Base-by-base conservation (phyloP, 2,888 invertebrate species). In the Alloscopus bannaensis region DNA sequence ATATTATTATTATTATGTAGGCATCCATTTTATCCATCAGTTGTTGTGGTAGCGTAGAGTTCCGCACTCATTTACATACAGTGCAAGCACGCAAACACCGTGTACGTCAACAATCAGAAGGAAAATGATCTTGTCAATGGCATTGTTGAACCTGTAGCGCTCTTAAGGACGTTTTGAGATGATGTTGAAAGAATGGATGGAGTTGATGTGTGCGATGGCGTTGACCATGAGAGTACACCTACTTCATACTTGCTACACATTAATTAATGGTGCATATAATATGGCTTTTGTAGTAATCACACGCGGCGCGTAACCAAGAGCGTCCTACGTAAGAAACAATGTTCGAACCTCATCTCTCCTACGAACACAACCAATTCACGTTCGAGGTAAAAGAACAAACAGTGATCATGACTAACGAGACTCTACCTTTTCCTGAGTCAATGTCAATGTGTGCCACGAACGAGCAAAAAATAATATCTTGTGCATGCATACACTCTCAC, bases 131-230 rank as follows among this genome's bases (percentile, higher is more conserved):
- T 65, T 65, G 73, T 62, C 75, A 80, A 69, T 70, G 80, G 70
- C 80, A 72, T 72, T 77, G 81, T 81, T 81, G 76, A 81, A 81
- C 81, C 77, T 81, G 81, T 81, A 75, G 28, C 55, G 69, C 26
- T 76, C 55, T 59, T 71, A 77, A 81, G 81, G 81, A 62, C 81
- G 64, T 26, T 50, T 59, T 59, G 45, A 29, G n/a, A 26, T 28
- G 28, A 59, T 50, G 50, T 68, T 60, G 29, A 59, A 45, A 47
- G 62, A 69, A 55, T 69, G 45, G n/a, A n/a, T n/a, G n/a, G 36
- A 13, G 8, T 8, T 45, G 45, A 45, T 45, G 45, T 4, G n/a
- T n/a, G n/a, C n/a, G 45, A 45, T 45, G n/a, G n/a, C 18, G 50
- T 31, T 77, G 77, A 64, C 77, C 77, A 77, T 77, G 77, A 64